Base-by-base conservation (phyloP, 1,140 invertebrate species). In the Bombus pyrosoma region DNA sequence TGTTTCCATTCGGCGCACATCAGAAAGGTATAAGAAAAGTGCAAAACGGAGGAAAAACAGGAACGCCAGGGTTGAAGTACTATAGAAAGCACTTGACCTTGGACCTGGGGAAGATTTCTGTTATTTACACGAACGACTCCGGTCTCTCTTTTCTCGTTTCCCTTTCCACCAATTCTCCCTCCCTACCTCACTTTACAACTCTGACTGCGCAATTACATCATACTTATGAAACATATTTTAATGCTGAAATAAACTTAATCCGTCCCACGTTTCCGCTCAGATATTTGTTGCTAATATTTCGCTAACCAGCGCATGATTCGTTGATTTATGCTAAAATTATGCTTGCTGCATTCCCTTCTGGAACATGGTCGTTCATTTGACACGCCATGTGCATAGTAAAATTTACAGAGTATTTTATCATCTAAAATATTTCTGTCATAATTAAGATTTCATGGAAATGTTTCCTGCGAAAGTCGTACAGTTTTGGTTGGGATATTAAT, bases 41-140 rank as follows among this genome's bases (percentile, higher is more conserved):
- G 59, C 28, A 71, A 68, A 79, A 75, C 39, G n/a, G 39, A 15
- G 25, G 15, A 22, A 47, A 79, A 77, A 76, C 73, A 57, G 41
- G 43, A 83, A 82, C 62, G 64, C 62, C 43, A 78, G 28, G 53
- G 22, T 71, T 69, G 10, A 37, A 71, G 75, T 72, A n/a, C 39
- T 69, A 59, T 76, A 57, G 85, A 66, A 59, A 28, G 10, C 53
- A 59, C 80, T 78, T 83, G 81, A 86, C 85, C 81, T 86, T 86
- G 81, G 64, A 47, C n/a, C 62, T 18, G 3, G 81, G 43, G 59
- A 77, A 72, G 72, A 76, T 83, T 77, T 83, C 81, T 62, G 41
- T 78, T 78, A 83, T 83, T 86, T 72, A 66, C 74, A 69, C 41
- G 68, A 68, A 4, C 53, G 39, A 25, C 25, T 39, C 13, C 28